phyloP scores from a whole-genome alignment of 2,888 invertebrate genomes.

The Amiota communis region DNA sequence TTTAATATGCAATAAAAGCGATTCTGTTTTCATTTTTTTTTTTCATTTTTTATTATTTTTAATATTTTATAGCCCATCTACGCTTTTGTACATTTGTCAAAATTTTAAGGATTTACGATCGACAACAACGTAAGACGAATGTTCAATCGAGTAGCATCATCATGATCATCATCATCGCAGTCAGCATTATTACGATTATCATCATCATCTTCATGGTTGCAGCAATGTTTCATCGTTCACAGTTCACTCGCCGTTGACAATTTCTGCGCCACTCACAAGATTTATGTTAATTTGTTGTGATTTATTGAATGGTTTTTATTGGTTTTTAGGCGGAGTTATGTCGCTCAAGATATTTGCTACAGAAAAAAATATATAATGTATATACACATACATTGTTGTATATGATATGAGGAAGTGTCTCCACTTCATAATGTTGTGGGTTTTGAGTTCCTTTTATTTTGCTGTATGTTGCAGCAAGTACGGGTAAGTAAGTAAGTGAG shows the following conservation, averaged over 20 bases:
- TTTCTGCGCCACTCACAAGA: constrained; percentile 46
- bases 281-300: constrained; percentile 67
- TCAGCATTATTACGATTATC: not conserved
- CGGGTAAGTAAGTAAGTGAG: no score
- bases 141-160: constrained; percentile 39
- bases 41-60: constrained; percentile 42
- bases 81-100: constrained; percentile 64
- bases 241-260: constrained; percentile 52
- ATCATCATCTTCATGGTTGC: not conserved
- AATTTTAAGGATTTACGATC: constrained; percentile 64
- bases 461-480: no score
- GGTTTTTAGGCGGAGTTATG: constrained; percentile 49
- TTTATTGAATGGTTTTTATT: constrained; percentile 68
- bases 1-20: constrained; percentile 24
- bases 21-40: constrained; percentile 21
- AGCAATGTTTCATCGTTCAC: not conserved
- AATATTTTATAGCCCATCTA: constrained; percentile 64
- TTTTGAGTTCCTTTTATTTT: no score
- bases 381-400: no score
- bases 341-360: no score
- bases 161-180: constrained; percentile 36
- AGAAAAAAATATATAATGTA: no score
- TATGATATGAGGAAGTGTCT: no score
- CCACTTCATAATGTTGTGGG: no score
- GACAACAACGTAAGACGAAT: constrained; percentile 52